Base-by-base conservation (phyloP, 2,797 vertebrate genomes). In the Cynodonichthys magdalenae region DNA sequence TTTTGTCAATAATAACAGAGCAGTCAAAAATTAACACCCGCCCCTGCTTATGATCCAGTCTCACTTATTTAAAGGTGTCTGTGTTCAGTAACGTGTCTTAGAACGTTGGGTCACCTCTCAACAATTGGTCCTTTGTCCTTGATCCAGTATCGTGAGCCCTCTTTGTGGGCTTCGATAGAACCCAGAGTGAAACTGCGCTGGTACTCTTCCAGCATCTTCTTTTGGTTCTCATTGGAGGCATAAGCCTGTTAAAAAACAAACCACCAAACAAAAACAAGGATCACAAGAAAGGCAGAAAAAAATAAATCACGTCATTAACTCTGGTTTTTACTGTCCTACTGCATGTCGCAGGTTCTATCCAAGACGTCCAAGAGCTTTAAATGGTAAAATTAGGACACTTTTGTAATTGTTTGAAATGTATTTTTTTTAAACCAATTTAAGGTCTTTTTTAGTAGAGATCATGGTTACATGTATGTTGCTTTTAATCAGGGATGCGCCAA, bases 81-180 rank as follows among this genome's bases (percentile, higher is more conserved):
- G 10, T 17, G 14, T 39, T 59, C 0, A n/a, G 47, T 8, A 2
- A 17, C 5, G 42, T 2, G 1, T 55, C 27, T 20, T 17, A 46
- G 41, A 31, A 24, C 18, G 6, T 18, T 9, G 28, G 0, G 46
- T 81, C 72, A 97, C 96, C 96, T 96, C 89, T 98, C 96, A 42
- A 98, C 96, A 18, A 97, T 96, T 29, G 96, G 96, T 24, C 95
- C 94, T 77, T 95, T 96, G 87, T 98, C 96, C 77, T 94, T 95
- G 60, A 98, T 96, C 96, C 96, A 97, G 81, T 90, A 94, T 57
- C 95, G 94, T 0, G 96, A 98, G 27, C 95, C 96, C 65, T 95
- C 94, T 88, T 98, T 98, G 69, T 98, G 96, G 28, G 95, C 94
- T 0, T 95, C 92, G 1, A 96, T 76, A 2, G 95, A 97, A 28